Evolutionary conservation across 2,113 vertebrate genomes (phyloP).

Genomic region (Erythrolamprus reginae): DNA sequence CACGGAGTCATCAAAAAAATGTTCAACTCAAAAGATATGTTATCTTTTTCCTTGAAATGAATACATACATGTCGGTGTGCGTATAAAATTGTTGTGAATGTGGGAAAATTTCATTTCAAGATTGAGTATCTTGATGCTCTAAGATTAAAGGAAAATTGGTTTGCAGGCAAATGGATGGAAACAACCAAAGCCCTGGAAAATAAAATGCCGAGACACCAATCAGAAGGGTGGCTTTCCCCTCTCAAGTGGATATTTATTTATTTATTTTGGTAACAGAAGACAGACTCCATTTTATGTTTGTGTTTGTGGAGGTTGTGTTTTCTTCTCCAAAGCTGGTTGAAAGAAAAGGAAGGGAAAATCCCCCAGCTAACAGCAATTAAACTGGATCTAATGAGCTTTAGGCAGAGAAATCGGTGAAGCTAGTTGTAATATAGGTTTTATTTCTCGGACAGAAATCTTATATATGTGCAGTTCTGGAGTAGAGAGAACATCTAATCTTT

Average conservation of each 20-base stretch:
- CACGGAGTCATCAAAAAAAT: background rate
- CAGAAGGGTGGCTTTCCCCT: background rate
- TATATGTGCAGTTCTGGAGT: background rate
- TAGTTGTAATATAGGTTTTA: background rate
- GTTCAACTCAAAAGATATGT: background rate
- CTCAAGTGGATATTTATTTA: background rate
- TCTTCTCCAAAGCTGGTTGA: background rate
- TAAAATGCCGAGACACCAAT: background rate
- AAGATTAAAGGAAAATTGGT: background rate
- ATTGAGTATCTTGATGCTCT: background rate
- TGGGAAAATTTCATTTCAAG: background rate
- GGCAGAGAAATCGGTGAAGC: background rate
- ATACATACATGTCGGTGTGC: background rate
- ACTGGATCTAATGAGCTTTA: background rate
- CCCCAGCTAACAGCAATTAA: background rate
- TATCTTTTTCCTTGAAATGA: background rate
- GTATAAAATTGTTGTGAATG: background rate
- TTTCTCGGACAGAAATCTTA: background rate
- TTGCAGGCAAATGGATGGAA: background rate
- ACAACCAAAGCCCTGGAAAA: background rate
- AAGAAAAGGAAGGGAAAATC: background rate
- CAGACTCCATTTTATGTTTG: background rate
- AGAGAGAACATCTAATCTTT: background rate
- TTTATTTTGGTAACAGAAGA: background rate
- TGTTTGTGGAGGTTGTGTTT: background rate